phyloP scores from a whole-genome alignment of 2,888 invertebrate species.

The Pinctada fucata region DNA sequence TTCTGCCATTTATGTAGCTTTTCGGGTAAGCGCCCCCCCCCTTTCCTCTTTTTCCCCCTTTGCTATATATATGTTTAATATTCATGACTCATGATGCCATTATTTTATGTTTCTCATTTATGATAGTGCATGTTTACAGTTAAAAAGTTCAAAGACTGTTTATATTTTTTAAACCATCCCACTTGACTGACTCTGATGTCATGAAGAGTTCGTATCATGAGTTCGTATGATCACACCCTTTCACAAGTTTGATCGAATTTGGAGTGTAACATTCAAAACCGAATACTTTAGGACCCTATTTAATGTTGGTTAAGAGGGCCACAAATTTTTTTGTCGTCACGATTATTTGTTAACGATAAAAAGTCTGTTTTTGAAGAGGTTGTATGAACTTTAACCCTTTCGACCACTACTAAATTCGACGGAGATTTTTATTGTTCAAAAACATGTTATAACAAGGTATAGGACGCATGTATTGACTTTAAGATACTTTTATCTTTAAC shows the following conservation, averaged over 20 bases:
- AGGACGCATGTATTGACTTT: slow-evolving; percentile 26
- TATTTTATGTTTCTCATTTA: no score
- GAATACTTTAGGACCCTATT: background rate
- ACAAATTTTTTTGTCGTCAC: slow-evolving; percentile 25
- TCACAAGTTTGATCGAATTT: no score
- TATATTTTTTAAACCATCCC: no score
- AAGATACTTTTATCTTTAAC: slow-evolving; percentile 29
- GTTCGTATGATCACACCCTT: no score
- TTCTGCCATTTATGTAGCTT: slow-evolving; percentile 80
- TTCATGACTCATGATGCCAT: no score
- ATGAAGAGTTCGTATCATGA: no score
- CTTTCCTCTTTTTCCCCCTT: no score
- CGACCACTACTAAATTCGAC: background rate
- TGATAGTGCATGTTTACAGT: no score
- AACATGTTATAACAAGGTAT: slow-evolving; percentile 36
- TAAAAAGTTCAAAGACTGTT: no score
- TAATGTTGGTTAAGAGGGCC: slow-evolving; percentile 12
- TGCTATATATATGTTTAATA: no score
- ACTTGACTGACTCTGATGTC: no score
- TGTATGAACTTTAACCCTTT: slow-evolving; percentile 7
- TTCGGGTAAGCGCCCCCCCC: slow-evolving; percentile 65
- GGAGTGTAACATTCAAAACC: no score
- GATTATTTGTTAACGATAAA: slow-evolving; percentile 14
- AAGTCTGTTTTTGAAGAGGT: slow-evolving; percentile 20
- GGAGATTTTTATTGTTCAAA: slow-evolving; percentile 10